Percentiles rank a stretch among this genome's conserved stretches.
These are phyloP conservation scores for Rhamphomyia laevipes DNA, from an alignment of 2,888 invertebrate species.

Conservation along the genomic window DNA sequence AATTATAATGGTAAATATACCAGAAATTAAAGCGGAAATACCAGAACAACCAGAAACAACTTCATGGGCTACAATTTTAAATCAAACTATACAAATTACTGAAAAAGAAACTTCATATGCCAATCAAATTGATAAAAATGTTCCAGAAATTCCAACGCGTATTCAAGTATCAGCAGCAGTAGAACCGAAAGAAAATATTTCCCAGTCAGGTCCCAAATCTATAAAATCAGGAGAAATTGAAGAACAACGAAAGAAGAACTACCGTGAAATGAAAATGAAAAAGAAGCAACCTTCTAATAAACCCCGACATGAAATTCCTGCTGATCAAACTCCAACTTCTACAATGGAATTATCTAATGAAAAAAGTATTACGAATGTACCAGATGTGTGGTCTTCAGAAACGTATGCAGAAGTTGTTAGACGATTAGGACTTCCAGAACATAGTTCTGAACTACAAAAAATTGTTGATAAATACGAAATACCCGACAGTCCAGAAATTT, in stretches of 20 bases:
- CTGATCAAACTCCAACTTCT: neutral
- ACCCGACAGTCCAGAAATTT: neutral
- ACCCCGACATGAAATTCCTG: neutral
- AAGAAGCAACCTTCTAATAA: neutral
- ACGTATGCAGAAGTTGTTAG: constrained; percentile 33
- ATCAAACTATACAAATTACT: constrained; percentile 1
- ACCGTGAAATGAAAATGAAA: constrained; percentile 1
- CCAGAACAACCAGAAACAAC: neutral
- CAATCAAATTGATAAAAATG: too few relatives aligned
- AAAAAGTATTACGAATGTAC: constrained; percentile 9
- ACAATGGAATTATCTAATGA: neutral
- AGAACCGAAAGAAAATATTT: neutral
- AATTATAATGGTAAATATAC: neutral
- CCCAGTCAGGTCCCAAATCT: too few relatives aligned
- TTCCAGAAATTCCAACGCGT: too few relatives aligned
- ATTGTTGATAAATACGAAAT: neutral
- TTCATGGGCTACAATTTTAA: constrained; percentile 12
- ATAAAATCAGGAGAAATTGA: neutral
- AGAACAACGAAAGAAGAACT: neutral
- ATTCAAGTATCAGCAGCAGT: neutral
- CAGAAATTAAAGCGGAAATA: neutral
- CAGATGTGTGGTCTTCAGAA: constrained; percentile 28
- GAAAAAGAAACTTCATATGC: neutral
- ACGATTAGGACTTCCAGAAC: constrained; percentile 20
- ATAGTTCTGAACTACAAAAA: neutral